Base-by-base conservation (phyloP, 2,113 vertebrate species). In the Hipposideros armiger region DNA sequence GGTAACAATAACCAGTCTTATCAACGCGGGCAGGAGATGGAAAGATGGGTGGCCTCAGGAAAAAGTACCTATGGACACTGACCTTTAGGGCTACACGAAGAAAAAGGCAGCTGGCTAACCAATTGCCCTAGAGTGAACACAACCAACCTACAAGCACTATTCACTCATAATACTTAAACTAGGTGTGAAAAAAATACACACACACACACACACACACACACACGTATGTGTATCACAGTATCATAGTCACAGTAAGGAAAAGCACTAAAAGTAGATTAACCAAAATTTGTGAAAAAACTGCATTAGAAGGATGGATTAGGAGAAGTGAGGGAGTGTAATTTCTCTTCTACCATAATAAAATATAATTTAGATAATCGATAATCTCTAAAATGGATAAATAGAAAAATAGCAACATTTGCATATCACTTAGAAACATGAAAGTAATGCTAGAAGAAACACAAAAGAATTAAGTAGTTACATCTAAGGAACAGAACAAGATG, bases 341-440 rank as follows among this genome's bases (percentile, higher is more conserved):
- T 40, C 11, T 76, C 56, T 45, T 87, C 32, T 32, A 67, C 13
- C 22, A 20, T 58, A 20, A 86, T 28, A 62, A 64, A n/a, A 32
- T 11, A 45, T 95, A 32, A 52, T 42, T 60, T 42, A 70, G 62
- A 40, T 83, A 80, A 77, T 64, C 73, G 62, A 40, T 83, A 80
- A 77, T 64, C 73, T 91, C 28, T 83, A 90, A 32, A 80, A 73
- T 11, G 72, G 20, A 7, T 62, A 13, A 70, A 70, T 73, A 52
- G 47, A n/a, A 81, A 58, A 30, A 58, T n/a, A 47, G n/a, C 69
- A 56, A 69, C 26, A 20, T 67, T 54, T 74, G 26, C 26, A 20
- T 69, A 40, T 54, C 78, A 86, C 88, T 76, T 82, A 47, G 86
- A 86, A 80, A 93, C 50, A 73, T 42, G 47, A 86, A 90, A 16